Evolutionary conservation across 2,888 invertebrate genomes (phyloP), one percentile per base, ranked within the genome.

Genomic region (Stenurella melanura): DNA sequence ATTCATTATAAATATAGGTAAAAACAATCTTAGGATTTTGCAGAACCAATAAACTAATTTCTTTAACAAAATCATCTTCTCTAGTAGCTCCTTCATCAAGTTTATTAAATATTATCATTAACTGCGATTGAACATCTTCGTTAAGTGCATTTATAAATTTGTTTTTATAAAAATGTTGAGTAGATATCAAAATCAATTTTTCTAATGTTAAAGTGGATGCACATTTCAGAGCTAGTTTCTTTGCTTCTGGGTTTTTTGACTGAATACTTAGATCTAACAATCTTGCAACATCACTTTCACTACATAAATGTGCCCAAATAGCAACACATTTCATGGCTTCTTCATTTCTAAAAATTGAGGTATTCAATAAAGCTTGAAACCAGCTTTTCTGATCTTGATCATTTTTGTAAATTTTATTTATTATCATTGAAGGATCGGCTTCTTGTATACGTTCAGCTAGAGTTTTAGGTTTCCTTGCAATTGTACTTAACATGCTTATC

Each of bases 391-490:
- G 89, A 78, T 88, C 81, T 1, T 78, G 60, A 80, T 87, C 86
- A n/a, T 72, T 77, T 78, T 84, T 84, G 74, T 87, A 82, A 5
- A 89, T 79, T 78, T 86, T 87, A 21, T 77, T 75, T 18, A 89
- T 86, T n/a, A 88, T 87, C 0, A 82, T 86, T 5, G 81, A 42
- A 9, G 80, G 34, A 76, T 87, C 85, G 5, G 89, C 87, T 76
- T 82, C 79, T 17, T 81, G 74, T 60, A 89, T 88, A 56, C 79
- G 81, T 78, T 89, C 87, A 17, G 82, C 78, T n/a, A 89, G 34
- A 17, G 86, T 85, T 81, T 87, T 86, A 3, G 89, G 89, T 81
- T 88, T 89, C 74, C 80, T 84, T 9, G 88, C 88, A 18, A 89
- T 86, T 5, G 81, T 78, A 15, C 79, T 78, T 17, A 89, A 75